Evolutionary conservation across 2,113 vertebrate genomes (phyloP), one percentile per base, ranked within the genome.

Genomic region (Oreochromis tanganicae): DNA sequence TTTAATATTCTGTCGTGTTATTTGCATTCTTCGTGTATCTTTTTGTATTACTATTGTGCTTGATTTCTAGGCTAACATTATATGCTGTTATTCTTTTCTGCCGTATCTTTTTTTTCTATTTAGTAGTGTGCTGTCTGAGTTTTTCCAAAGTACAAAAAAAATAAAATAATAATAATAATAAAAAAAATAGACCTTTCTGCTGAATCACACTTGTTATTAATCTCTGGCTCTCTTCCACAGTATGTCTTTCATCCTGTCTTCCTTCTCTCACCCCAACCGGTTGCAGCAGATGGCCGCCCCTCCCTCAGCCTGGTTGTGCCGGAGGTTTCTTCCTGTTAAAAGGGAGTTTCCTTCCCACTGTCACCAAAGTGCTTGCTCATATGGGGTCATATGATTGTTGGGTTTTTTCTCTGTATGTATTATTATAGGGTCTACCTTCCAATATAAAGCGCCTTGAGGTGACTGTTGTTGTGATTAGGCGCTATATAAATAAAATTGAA

Each of bases 281-380:
- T 55, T 2, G 0, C 54, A 55, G 54, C 54, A 55, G 54, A 55
- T 55, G 54, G 54, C 54, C 10, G 2, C n/a, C 52, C 9, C n/a
- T 55, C 0, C 5, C 52, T 55, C n/a, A 55, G n/a, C 52, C 52
- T 55, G 9, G n/a, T 21, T 55, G 0, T 55, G 52, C 10, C 0
- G 3, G 19, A 55, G n/a, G n/a, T 55, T 55, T 24, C 54, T 55
- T 55, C 54, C n/a, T 55, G n/a, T 55, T 55, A 24, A 12, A 24
- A 24, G n/a, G 3, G n/a, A 55, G 54, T 3, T 55, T 55, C 2
- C 54, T 24, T 24, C 54, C n/a, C n/a, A 24, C 10, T 55, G 54
- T 55, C 0, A 11, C 54, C 54, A 24, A 56, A 56, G 54, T 56
- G 21, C 6, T 55, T 56, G 54, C 2, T 24, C 6, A 27, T 7